Percentiles rank a stretch among this genome's conserved stretches.
These are phyloP conservation scores for Rostratula benghalensis DNA, from an alignment of 2,113 vertebrate species.

Conservation along the genomic window DNA sequence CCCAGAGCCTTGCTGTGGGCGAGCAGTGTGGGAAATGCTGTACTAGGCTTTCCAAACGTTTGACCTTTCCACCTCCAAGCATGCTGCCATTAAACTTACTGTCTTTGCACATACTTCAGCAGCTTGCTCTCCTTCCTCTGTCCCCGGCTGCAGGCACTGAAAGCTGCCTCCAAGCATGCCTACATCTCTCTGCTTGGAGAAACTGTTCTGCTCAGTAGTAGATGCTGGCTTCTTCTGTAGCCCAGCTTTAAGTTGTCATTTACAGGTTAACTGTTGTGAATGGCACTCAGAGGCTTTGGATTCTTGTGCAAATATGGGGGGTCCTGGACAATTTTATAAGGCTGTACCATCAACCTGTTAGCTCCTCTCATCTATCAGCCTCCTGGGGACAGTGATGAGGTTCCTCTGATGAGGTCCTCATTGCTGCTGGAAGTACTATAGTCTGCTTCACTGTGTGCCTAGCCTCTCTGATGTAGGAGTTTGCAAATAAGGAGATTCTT, in stretches of 20 bases:
- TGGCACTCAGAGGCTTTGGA: background rate
- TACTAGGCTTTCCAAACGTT: background rate
- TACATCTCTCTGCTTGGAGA: background rate
- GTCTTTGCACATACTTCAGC: background rate
- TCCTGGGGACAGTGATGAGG: background rate
- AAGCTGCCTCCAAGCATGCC: background rate
- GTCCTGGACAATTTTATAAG: background rate
- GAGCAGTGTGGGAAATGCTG: background rate
- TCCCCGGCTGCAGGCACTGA: background rate
- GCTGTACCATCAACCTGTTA: background rate
- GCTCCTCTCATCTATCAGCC: background rate
- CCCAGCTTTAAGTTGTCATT: background rate
- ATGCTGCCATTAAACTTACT: background rate
- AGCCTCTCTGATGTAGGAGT: background rate
- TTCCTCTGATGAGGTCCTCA: background rate
- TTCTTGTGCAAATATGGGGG: background rate
- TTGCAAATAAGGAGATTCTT: background rate
- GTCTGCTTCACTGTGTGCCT: background rate
- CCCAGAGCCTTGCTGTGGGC: background rate
- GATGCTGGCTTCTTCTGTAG: background rate
- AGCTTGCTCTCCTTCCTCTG: background rate
- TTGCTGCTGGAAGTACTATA: background rate
- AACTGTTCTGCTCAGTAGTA: background rate
- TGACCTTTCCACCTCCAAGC: background rate
- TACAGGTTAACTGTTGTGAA: background rate